Conservation (phyloP, 2,888 invertebrate genomes). For the Eretmocerus hayati region DNA sequence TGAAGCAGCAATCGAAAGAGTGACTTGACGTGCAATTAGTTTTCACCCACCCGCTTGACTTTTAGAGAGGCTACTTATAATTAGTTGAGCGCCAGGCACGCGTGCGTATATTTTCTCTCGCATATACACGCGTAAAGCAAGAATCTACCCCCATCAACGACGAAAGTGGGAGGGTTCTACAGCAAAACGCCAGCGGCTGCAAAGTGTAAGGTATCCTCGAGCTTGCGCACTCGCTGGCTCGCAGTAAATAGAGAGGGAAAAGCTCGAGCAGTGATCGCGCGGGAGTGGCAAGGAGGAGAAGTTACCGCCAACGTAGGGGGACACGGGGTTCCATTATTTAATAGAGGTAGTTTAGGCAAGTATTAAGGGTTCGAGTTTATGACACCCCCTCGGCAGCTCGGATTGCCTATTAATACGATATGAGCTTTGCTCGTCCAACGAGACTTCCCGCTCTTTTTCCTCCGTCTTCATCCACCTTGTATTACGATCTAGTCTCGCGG, state of each 20-base stretch:
- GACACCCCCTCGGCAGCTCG: constrained; percentile 46
- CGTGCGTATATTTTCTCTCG: background rate
- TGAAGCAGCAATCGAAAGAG: constrained; percentile 19
- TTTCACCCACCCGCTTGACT: constrained; percentile 5
- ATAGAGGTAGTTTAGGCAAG: constrained; percentile 47
- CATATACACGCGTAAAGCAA: background rate
- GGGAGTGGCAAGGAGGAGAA: constrained; percentile 33
- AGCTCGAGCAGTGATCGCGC: too few species aligned
- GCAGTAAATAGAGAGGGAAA: constrained; percentile 12
- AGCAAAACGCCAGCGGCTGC: too few species aligned
- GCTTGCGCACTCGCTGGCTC: constrained; percentile 11
- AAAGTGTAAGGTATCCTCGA: too few species aligned
- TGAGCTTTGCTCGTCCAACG: constrained; percentile 42
- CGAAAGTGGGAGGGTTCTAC: background rate
- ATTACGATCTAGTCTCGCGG: too few species aligned
- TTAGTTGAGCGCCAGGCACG: constrained; percentile 24
- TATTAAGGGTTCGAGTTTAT: constrained; percentile 48
- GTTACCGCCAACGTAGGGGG: too few species aligned
- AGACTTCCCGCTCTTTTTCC: constrained; percentile 20
- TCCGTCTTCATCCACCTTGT: constrained; percentile 3
- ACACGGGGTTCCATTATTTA: constrained; percentile 48
- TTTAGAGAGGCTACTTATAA: constrained; percentile 25
- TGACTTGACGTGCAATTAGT: constrained; percentile 16
- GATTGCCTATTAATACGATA: constrained; percentile 49
- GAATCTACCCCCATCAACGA: background rate